Percentiles rank a stretch among this genome's conserved stretches.
Conservation (phyloP, 2,113 vertebrate genomes). For the Phaethon lepturus region DNA sequence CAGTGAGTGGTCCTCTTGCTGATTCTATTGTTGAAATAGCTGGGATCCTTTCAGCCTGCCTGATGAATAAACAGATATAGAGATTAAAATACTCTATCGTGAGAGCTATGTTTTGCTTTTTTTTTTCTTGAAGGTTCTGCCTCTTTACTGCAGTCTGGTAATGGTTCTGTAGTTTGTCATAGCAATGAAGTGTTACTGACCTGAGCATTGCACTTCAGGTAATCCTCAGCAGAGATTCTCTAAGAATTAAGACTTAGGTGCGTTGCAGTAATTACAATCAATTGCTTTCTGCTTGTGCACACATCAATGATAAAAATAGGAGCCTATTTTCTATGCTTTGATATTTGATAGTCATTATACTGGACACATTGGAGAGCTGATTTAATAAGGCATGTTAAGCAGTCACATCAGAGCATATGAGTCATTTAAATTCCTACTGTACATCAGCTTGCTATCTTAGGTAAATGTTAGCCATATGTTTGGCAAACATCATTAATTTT, state of each 20-base stretch:
- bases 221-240: background rate
- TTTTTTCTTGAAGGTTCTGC: background rate
- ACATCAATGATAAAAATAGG: background rate
- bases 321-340: slow-evolving; percentile 11
- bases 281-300: background rate
- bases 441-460: slow-evolving; percentile 33
- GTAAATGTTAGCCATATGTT: background rate
- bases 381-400: slow-evolving; percentile 34
- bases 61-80: background rate
- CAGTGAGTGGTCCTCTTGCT: background rate
- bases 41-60: background rate
- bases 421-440: slow-evolving; percentile 37
- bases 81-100: background rate
- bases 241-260: background rate
- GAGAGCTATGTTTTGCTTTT: background rate
- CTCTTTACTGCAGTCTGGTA: background rate
- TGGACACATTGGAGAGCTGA: background rate
- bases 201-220: background rate
- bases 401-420: slow-evolving; percentile 2
- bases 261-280: background rate
- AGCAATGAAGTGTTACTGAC: background rate
- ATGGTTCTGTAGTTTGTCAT: background rate
- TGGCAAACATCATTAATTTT: background rate
- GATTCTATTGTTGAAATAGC: background rate
- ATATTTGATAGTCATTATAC: slow-evolving; percentile 41